Conservation (phyloP, 2,113 vertebrate species). For the Fregetta grallaria region DNA sequence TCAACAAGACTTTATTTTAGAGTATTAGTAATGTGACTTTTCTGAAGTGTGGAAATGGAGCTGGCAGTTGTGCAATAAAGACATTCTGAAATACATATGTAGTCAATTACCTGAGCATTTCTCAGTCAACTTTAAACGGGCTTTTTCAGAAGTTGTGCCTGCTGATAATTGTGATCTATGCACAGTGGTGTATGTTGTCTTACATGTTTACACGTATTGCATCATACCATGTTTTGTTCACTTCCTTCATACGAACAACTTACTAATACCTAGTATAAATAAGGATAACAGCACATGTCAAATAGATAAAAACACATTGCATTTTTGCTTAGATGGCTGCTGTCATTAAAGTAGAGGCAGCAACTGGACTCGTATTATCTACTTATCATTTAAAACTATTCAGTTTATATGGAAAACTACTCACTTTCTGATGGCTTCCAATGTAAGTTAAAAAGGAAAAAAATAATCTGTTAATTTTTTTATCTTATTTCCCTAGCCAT, state of each 20-base stretch:
- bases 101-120: neutral
- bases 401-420: neutral
- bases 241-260: neutral
- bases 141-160: neutral
- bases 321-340: neutral
- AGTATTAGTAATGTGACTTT: neutral
- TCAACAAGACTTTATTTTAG: neutral
- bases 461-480: neutral
- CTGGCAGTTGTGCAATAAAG: neutral
- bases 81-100: neutral
- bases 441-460: neutral
- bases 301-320: neutral
- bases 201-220: neutral
- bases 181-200: neutral
- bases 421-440: neutral
- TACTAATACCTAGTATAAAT: neutral
- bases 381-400: neutral
- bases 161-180: neutral
- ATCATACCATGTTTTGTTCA: neutral
- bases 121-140: neutral
- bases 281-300: neutral
- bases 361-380: neutral
- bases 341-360: neutral
- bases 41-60: neutral
- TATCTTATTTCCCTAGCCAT: neutral